Percentiles rank a stretch among this genome's conserved stretches.
Conservation (phyloP, 2,113 vertebrate species). For the Arizona elegans region DNA sequence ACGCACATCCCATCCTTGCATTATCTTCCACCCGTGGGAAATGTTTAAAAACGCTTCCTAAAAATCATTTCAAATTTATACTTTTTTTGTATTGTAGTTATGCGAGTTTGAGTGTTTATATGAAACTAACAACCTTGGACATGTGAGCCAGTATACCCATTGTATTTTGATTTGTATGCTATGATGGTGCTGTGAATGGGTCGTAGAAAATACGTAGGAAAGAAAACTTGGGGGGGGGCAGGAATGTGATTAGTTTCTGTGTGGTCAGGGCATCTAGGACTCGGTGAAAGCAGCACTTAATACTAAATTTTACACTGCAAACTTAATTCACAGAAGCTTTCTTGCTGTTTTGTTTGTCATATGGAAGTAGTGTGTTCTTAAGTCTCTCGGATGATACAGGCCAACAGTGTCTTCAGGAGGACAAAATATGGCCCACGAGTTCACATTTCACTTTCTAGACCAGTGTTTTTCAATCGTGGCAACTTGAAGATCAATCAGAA, state of each 20-base stretch:
- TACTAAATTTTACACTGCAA: not conserved
- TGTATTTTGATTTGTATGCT: not conserved
- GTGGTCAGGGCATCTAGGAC: accelerated
- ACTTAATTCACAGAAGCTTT: not conserved
- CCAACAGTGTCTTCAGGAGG: not conserved
- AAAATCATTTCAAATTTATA: constrained; percentile 21
- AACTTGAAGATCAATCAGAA: not conserved
- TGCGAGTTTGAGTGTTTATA: constrained; percentile 13
- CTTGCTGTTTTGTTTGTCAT: not conserved
- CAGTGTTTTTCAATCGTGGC: not conserved
- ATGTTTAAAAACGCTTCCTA: constrained; percentile 49
- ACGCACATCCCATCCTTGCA: not conserved
- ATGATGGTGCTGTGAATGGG: not conserved
- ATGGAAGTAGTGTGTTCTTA: not conserved
- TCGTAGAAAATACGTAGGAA: not conserved
- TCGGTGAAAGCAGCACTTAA: not conserved
- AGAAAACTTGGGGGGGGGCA: not conserved
- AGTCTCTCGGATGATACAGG: not conserved
- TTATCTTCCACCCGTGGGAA: constrained; percentile 18
- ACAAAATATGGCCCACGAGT: not conserved
- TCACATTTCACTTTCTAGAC: not conserved
- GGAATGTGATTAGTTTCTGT: not conserved
- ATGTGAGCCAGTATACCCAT: not conserved
- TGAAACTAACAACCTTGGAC: not conserved
- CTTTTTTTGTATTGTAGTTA: constrained; percentile 9